A percentile compares a stretch with the other conserved stretches of the same genome.
Conservation (phyloP, 2,113 vertebrate species). For the Dicrurus megarhynchus region DNA sequence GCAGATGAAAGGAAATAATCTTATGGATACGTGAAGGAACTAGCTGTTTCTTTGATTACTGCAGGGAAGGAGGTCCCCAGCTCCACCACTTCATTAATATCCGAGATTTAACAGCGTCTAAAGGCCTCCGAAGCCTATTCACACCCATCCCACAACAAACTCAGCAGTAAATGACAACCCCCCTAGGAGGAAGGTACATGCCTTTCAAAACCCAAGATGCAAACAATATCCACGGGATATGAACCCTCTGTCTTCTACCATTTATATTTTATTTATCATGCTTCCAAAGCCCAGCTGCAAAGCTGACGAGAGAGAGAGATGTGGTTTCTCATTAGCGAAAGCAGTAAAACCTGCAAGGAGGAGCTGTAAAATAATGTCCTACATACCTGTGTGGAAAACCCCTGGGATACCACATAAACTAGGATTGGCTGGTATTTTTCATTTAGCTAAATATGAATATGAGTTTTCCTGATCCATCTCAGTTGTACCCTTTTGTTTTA, state of each 20-base stretch:
- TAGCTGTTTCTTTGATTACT: slow-evolving; percentile 63
- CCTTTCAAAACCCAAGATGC: slow-evolving; percentile 69
- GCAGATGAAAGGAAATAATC: slow-evolving; percentile 74
- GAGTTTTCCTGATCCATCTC: slow-evolving; percentile 10
- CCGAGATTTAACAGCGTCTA: slow-evolving; percentile 72
- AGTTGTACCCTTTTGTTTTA: slow-evolving; percentile 24
- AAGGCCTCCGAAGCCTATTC: slow-evolving; percentile 69
- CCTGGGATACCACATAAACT: neutral
- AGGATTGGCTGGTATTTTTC: neutral
- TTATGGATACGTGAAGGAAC: slow-evolving; percentile 77
- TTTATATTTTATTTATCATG: slow-evolving; percentile 74
- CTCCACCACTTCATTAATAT: slow-evolving; percentile 80
- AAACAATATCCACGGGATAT: slow-evolving; percentile 71
- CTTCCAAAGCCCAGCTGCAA: slow-evolving; percentile 62
- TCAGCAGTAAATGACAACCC: slow-evolving; percentile 75
- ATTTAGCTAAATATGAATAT: slow-evolving; percentile 22
- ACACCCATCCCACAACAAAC: slow-evolving; percentile 67
- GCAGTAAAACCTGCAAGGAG: slow-evolving; percentile 4
- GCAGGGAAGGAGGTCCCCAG: slow-evolving; percentile 73
- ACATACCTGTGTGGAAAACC: neutral
- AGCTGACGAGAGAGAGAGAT: slow-evolving; percentile 48
- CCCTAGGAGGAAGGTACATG: slow-evolving; percentile 63
- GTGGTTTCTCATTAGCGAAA: slow-evolving; percentile 65
- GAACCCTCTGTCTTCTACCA: slow-evolving; percentile 62
- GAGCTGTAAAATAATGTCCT: neutral